Base-by-base conservation (phyloP, 2,797 vertebrate genomes). In the Sparus aurata region DNA sequence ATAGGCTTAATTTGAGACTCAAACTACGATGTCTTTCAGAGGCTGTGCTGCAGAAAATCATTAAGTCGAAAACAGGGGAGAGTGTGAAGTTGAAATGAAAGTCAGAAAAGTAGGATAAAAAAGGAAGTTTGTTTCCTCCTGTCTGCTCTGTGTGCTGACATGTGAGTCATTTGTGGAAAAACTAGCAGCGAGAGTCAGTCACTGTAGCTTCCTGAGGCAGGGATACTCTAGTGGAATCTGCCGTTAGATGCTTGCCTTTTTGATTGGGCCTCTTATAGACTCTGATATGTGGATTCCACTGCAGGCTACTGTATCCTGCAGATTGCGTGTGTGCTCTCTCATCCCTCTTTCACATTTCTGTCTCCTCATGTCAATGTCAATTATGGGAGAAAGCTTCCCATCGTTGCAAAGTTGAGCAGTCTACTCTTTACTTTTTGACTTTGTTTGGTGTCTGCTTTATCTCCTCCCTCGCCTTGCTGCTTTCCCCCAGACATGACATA, bases 401-500 rank as follows among this genome's bases (percentile, higher is more conserved):
- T 82, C 47, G 67, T 52, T 74, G 69, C 77, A 73, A 81, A 87
- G 71, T 82, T 91, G 52, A 69, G 45, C 27, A 73, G 52, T 85
- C 54, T 71, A 54, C 55, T 80, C 75, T 82, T 87, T 81, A 85
- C 74, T 90, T 90, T 89, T 81, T 87, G 74, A 82, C 86, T 86
- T 86, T 85, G 81, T 86, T 84, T 91, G 81, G 69, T 84, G 69
- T 75, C 55, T 13, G 17, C 52, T 89, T 77, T 81, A 82, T 86
- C 75, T 82, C 65, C 18, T 67, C 38, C 55, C 20, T 62, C 50
- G 75, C 71, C 60, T 75, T 74, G 20, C 60, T 58, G 52, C 84
- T 76, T 79, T 80, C 47, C 62, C 65, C 73, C 62, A 89, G 88
- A 92, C 88, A 83, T 94, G 89, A 91, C 92, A 94, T 90, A 88